These are phyloP conservation scores for Macropis europaea DNA, from an alignment of 2,888 invertebrate genomes.

Conservation along the genomic window DNA sequence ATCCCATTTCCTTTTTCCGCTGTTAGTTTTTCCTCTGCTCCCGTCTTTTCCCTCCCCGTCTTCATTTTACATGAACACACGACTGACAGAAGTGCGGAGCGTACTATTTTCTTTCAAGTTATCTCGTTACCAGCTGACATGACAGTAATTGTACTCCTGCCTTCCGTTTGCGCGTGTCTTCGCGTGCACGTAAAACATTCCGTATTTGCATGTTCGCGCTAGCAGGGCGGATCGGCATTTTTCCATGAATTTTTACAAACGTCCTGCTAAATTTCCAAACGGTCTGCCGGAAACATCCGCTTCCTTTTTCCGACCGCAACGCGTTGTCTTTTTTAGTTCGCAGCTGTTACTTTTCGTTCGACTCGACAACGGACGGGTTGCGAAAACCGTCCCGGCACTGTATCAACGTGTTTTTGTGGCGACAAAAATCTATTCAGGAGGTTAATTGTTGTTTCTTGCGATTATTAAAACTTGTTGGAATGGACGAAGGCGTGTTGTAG, in stretches of 20 bases:
- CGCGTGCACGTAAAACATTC: not conserved
- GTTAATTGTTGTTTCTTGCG: no score
- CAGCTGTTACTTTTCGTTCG: not conserved
- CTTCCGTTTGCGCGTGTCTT: conserved; percentile 16
- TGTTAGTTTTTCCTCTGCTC: not conserved
- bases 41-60: conserved; percentile 2
- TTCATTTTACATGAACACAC: conserved; percentile 28
- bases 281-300: no score
- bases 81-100: conserved; percentile 28
- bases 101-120: conserved; percentile 51
- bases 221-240: conserved; percentile 4
- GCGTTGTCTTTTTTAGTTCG: no score
- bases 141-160: conserved; percentile 42
- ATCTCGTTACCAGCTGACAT: conserved; percentile 47
- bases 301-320: no score
- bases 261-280: not conserved
- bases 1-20: conserved; percentile 23
- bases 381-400: no score
- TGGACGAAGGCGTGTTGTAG: no score
- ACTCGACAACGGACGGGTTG: no score
- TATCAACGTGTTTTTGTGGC: no score
- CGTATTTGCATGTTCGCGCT: not conserved
- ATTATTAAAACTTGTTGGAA: no score
- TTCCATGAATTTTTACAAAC: not conserved
- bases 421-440: no score